Evolutionary conservation across 2,113 vertebrate genomes (phyloP), one percentile per base, ranked within the genome.

Genomic region (Planiliza haematocheilus): DNA sequence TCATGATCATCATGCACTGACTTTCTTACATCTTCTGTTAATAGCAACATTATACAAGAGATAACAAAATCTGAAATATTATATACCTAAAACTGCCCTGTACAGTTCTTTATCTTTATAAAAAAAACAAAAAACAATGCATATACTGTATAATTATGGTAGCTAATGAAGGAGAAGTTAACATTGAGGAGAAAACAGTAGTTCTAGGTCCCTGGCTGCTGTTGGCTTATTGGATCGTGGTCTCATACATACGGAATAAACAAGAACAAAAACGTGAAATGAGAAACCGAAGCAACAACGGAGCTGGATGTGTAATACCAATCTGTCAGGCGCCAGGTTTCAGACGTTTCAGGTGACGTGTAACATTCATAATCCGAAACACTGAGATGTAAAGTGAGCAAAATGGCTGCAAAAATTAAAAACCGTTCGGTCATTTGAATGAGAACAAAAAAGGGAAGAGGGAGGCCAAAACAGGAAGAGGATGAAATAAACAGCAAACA

Each of bases 1-100:
- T 77, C 45, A 78, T 70, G 18, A 74, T 68, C 60, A 86, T 88
- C 96, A 97, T 97, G 96, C 95, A 95, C 92, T 93, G 95, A 98
- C 93, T 96, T 90, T 96, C 95, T 97, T 97, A 97, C 96, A 98
- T 95, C 96, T 97, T 97, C 96, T 97, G 95, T 98, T 96, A 96
- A 96, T 84, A 90, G 81, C 87, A 92, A 92, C 96, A 97, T 93
- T 95, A 30, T 30, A 30, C 94, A 95, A 81, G 94, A 94, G 91
- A 95, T 92, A 96, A 91, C 84, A 95, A 84, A 81, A 77, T 94
- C 91, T 94, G 93, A 95, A 94, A 96, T 95, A 96, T 96, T 95
- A 96, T 97, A 96, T 96, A 95, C 92, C 93, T 94, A 95, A 30
- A 88, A 94, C 95, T 95, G 95, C 94, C 93, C 96, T 97, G 94